phyloP scores from a whole-genome alignment of 2,113 vertebrate species.

The Rhineura floridana region DNA sequence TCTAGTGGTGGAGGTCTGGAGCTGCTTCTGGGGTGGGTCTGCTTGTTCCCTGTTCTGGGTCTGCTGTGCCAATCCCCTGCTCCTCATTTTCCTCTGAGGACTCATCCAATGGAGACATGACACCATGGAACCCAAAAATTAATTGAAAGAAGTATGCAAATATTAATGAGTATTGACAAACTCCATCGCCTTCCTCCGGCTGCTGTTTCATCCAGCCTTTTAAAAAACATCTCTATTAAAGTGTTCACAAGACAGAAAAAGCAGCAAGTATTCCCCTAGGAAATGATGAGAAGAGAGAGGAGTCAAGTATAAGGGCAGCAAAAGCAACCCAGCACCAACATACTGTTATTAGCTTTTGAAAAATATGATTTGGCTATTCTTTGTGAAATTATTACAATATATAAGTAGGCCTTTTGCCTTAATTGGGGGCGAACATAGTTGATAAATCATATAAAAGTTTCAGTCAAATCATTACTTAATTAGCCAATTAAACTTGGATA shows the following conservation, averaged over 20 bases:
- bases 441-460: neutral
- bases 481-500: neutral
- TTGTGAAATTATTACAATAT: neutral
- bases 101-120: too few relatives aligned
- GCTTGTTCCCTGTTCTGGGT: too few relatives aligned
- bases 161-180: conserved; percentile 35
- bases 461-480: neutral
- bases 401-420: neutral
- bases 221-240: conserved; percentile 24
- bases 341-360: neutral
- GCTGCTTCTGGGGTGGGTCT: too few relatives aligned
- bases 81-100: too few relatives aligned
- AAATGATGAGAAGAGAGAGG: conserved; percentile 7
- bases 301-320: neutral
- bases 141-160: conserved; percentile 29
- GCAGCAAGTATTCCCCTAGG: accelerated
- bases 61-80: too few relatives aligned
- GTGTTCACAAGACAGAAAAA: conserved; percentile 1
- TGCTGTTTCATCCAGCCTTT: conserved; percentile 13
- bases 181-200: conserved; percentile 6
- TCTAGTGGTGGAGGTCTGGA: too few relatives aligned
- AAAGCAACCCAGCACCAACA: neutral
- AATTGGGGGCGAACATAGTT: too few relatives aligned
- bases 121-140: conserved; percentile 32
- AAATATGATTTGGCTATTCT: neutral